Base-by-base conservation (phyloP, 2,888 invertebrate species). In the Agrochola litura region DNA sequence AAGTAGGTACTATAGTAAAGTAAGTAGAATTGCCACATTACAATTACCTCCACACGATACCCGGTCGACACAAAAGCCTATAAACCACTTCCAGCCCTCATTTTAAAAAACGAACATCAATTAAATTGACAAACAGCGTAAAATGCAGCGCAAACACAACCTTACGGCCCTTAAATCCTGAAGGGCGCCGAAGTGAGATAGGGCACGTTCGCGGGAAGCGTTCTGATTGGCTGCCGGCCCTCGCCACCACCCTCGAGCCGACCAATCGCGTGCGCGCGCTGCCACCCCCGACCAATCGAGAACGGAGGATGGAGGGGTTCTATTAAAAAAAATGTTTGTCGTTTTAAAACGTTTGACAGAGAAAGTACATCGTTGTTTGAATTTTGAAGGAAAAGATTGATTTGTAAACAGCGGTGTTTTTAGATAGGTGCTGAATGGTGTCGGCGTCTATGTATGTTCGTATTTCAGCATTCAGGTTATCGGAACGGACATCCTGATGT, bases 61-160 rank as follows among this genome's bases (percentile, higher is more conserved):
- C 82, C 80, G 84, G 54, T 69, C 46, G 54, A 14, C 52, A 82
- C 80, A 82, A 88, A 86, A 81, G 84, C 84, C 82, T 84, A 83
- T 83, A 68, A 84, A 86, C 84, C 89, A 88, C 88, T 87, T 88
- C 88, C 89, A 86, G 87, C 85, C 87, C 87, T 85, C 91, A 85
- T 88, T 92, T 91, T 89, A 92, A 92, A 93, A 94, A 93, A 92
- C 91, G 92, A 92, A 92, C 94, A 95, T 94, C 95, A 94, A 95
- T 95, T 95, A 95, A 93, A 92, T 92, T 90, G 93, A 93, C 96
- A 96, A 96, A 96, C 96, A 96, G 93, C 88, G 80, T 91, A 93
- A 95, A 96, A 95, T 92, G 96, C 96, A 94, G 87, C 92, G 95
- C 94, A 96, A 96, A 96, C 96, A 96, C 86, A 93, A 92, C 93